Base-by-base conservation (phyloP, 1,140 invertebrate species). In the Musca domestica region DNA sequence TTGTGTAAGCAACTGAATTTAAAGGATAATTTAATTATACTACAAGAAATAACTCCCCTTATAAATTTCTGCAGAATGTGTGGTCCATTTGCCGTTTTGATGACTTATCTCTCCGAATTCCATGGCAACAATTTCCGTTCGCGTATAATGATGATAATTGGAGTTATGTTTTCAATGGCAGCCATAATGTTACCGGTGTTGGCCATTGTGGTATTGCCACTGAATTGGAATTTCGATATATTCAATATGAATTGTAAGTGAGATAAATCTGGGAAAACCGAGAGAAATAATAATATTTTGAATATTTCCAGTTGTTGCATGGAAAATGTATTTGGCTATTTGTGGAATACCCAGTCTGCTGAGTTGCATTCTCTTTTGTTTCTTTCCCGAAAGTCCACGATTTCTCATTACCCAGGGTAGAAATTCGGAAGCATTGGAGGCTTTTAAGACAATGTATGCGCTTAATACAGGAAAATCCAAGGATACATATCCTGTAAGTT, bases 381-480 rank as follows among this genome's bases (percentile, higher is more conserved):
- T 89, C 71, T 84, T 93, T 7, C 89, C 91, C 0, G 93, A 95
- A 77, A 94, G 90, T 74, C 92, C 92, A 4, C 93, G 93, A 79
- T 93, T 91, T 80, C 80, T 92, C 1, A 89, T 93, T 86, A 86
- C 88, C 0, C 82, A 86, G 74, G 88, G 89, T 70, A 83, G 85
- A 48, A 89, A 88, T 69, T 83, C 87, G 0, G 87, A 89, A 71
- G 89, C 90, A 85, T 51, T 71, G 51, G 46, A 64, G 47, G 66
- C 64, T 23, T 71, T 71, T 25, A 41, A 67, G 17, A 34, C 9
- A n/a, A 69, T 71, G 9, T 71, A 67, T 54, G 56, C 67, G 3
- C 9, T 66, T 9, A 92, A 92, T 70, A 88, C 84, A 7, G 85
- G 87, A 2, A 82, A 84, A 67, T 74, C 85, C 2, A 71, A 78